Evolutionary conservation across 2,888 invertebrate species (phyloP), one percentile per base, ranked within the genome.

Genomic region (Ceriagrion tenellum): DNA sequence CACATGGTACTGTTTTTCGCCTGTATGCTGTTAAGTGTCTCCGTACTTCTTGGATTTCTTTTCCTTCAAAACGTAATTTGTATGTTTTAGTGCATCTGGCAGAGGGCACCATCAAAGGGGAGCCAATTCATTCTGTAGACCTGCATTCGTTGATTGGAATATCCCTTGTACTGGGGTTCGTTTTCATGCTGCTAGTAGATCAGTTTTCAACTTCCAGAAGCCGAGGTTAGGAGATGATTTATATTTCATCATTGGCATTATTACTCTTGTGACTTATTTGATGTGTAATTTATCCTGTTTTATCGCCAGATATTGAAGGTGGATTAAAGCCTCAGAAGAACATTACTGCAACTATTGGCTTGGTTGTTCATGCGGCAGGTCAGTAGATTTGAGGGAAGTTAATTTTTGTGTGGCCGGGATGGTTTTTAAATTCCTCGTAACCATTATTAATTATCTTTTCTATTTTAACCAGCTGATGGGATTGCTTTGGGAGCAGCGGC

Each of bases 401-500:
- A 90, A 81, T 91, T 23, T 95, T 56, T 95, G 40, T 81, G 91
- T 74, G n/a, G 95, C 81, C 91, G 95, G 74, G 10, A 30, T 95
- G 35, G 95, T 81, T 81, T 59, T 59, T 59, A 59, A 59, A 20
- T 59, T 69, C 23, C 8, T 8, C 47, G 47, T 47, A 16, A 26
- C 47, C 23, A 20, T 23, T n/a, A 81, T 40, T 69, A 47, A 95
- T 88, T n/a, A 20, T 40, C 23, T 95, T 10, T 90, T 88, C 30
- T 59, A 26, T 40, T n/a, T 16, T 69, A 40, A 20, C 18, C 97
- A 98, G 99, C 99, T 95, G 99, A 99, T 97, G 99, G 99, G 4
- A 98, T 99, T 23, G 99, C 99, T 0, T 97, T 99, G 30, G 99
- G 99, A n/a, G 99, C 99, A 0, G 99, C 99, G 0, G 99, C 99